These are phyloP conservation scores for Sanderia malayensis DNA, from an alignment of 30 jellyfish, hydroid and myxozoan species.

Conservation along the genomic window DNA sequence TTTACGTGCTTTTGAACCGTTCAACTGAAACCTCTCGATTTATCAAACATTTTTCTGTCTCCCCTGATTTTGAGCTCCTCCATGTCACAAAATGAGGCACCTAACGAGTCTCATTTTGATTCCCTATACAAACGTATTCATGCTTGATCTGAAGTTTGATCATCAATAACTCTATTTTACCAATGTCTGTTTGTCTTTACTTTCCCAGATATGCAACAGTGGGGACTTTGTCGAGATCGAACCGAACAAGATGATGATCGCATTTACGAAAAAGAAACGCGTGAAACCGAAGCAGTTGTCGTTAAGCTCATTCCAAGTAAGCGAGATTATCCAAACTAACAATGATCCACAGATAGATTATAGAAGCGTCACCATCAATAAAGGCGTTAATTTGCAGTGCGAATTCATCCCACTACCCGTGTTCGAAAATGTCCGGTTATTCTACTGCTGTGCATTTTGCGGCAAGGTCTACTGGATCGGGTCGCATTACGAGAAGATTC, in stretches of 20 bases:
- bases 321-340: background rate
- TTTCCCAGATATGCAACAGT: slow-evolving; percentile 66
- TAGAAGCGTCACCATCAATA: slow-evolving; percentile 42
- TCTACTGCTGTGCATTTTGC: slow-evolving; percentile 62
- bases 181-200: background rate
- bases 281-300: slow-evolving; percentile 12
- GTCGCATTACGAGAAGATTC: slow-evolving; percentile 52
- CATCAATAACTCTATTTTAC: too few relatives aligned
- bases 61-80: too few relatives aligned
- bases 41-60: too few relatives aligned
- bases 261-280: slow-evolving; percentile 56
- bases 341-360: slow-evolving; percentile 46
- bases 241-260: slow-evolving; percentile 60
- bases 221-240: slow-evolving; percentile 28
- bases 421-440: slow-evolving; percentile 53
- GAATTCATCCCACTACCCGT: slow-evolving; percentile 61
- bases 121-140: too few relatives aligned
- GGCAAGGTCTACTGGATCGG: slow-evolving; percentile 90
- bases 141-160: too few relatives aligned
- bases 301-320: slow-evolving; percentile 6
- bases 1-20: too few relatives aligned
- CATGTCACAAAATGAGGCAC: too few relatives aligned
- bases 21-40: too few relatives aligned
- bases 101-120: too few relatives aligned
- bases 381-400: slow-evolving; percentile 55